These are phyloP conservation scores for Phodopus roborovskii DNA, from an alignment of 2,113 vertebrate genomes.

Conservation along the genomic window DNA sequence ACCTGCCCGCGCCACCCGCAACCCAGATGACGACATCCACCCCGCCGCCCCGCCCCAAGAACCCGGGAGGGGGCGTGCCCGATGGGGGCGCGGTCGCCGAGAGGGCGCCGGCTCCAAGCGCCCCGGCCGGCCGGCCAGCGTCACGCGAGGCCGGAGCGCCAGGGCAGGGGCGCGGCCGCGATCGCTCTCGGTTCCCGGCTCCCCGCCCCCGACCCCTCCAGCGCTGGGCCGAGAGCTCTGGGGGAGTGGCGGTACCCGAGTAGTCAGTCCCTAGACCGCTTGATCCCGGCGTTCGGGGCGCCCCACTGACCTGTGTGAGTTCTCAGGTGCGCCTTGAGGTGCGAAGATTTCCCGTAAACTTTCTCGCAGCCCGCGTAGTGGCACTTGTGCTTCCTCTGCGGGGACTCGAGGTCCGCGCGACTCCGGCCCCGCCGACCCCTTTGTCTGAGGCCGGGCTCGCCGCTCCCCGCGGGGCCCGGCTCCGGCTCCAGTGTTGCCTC, in stretches of 20 bases:
- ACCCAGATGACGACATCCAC: slow-evolving; percentile 69
- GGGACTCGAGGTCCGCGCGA: slow-evolving; percentile 93
- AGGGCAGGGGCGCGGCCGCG: neutral
- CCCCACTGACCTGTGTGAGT: slow-evolving; percentile 99
- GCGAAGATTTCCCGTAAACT: slow-evolving; percentile 99
- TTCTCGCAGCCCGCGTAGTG: slow-evolving; percentile 98
- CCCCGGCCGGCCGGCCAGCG: neutral
- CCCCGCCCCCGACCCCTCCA: neutral
- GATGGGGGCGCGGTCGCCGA: slow-evolving; percentile 78
- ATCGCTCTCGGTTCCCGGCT: neutral
- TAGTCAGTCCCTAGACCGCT: neutral
- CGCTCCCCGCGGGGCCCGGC: slow-evolving; percentile 82
- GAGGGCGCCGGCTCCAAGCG: slow-evolving; percentile 67
- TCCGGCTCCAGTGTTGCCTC: slow-evolving; percentile 77
- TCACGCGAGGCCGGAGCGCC: slow-evolving; percentile 24
- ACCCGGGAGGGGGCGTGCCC: slow-evolving; percentile 77
- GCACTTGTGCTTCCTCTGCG: slow-evolving; percentile 99
- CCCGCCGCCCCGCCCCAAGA: slow-evolving; percentile 66
- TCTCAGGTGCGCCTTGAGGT: slow-evolving; percentile 99
- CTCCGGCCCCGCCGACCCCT: slow-evolving; percentile 93
- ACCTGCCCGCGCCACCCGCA: slow-evolving; percentile 70
- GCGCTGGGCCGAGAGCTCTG: neutral
- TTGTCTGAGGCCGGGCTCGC: slow-evolving; percentile 94
- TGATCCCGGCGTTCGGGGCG: slow-evolving; percentile 46
- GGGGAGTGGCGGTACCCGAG: slow-evolving; percentile 54